A percentile compares a stretch with the other conserved stretches of the same genome.
Conservation (phyloP, 2,113 vertebrate species). For the Muscicapa adusta region DNA sequence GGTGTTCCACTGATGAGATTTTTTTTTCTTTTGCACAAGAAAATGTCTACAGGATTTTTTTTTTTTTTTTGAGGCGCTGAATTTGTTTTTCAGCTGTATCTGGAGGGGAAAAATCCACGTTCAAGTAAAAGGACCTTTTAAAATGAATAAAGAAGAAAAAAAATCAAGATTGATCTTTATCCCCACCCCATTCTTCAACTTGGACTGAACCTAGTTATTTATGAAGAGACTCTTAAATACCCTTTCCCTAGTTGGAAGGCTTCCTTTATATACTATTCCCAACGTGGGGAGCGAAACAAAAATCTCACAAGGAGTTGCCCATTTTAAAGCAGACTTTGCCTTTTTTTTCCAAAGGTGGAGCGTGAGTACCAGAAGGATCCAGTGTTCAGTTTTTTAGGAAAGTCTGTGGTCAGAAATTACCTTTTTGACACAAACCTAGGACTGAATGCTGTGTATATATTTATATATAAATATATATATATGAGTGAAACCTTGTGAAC, state of each 20-base stretch:
- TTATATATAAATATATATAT: conserved; percentile 82
- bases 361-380: conserved; percentile 87
- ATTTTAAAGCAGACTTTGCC: conserved; percentile 84
- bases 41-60: conserved; percentile 70
- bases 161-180: conserved; percentile 78
- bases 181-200: conserved; percentile 78
- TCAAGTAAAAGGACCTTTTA: conserved; percentile 66
- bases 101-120: conserved; percentile 68
- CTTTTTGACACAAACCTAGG: conserved; percentile 85
- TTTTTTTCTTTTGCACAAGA: conserved; percentile 69
- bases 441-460: conserved; percentile 90
- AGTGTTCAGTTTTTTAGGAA: conserved; percentile 89
- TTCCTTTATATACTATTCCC: conserved; percentile 89
- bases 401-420: conserved; percentile 84
- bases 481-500: conserved; percentile 89
- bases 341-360: conserved; percentile 92
- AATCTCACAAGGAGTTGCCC: conserved; percentile 78
- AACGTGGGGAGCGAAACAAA: conserved; percentile 80
- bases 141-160: conserved; percentile 50
- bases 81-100: conserved; percentile 73
- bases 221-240: conserved; percentile 93
- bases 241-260: conserved; percentile 95
- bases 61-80: conserved; percentile 77
- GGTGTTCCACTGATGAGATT: conserved; percentile 85
- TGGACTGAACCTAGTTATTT: conserved; percentile 93